Evolutionary conservation across 2,888 invertebrate species (phyloP).

Genomic region (Lochmaea capreae): DNA sequence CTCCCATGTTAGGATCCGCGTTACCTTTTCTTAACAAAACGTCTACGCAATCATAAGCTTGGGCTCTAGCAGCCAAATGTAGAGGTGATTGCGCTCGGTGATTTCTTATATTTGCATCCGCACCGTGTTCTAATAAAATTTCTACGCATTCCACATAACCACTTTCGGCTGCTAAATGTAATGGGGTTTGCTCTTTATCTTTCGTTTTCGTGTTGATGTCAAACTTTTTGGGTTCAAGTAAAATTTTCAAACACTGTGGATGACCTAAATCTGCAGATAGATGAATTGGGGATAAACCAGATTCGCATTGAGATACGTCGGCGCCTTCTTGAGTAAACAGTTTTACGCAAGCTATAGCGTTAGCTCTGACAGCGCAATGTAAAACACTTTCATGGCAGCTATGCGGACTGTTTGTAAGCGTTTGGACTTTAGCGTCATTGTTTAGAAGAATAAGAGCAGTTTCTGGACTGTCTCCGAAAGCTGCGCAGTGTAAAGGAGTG

Average conservation of each 20-base stretch:
- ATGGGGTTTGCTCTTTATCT: conserved; percentile 80
- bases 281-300: conserved; percentile 84
- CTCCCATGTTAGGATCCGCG: conserved; percentile 83
- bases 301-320: conserved; percentile 80
- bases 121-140: conserved; percentile 78
- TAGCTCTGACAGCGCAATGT: conserved; percentile 88
- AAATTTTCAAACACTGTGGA: conserved; percentile 78
- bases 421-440: conserved; percentile 75
- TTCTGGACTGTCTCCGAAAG: conserved; percentile 86
- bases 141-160: conserved; percentile 86
- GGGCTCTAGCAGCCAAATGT: conserved; percentile 84
- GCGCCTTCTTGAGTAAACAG: conserved; percentile 81
- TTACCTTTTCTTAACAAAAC: conserved; percentile 78
- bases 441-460: conserved; percentile 83
- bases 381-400: conserved; percentile 81
- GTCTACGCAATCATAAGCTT: conserved; percentile 85
- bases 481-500: conserved; percentile 89
- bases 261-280: conserved; percentile 84
- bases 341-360: conserved; percentile 82
- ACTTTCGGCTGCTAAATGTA: conserved; percentile 90
- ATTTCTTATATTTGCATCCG: conserved; percentile 80
- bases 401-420: conserved; percentile 71
- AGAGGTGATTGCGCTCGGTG: conserved; percentile 86
- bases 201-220: conserved; percentile 79
- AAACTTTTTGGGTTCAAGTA: conserved; percentile 79